Conservation (phyloP, 2,797 vertebrate genomes). For the Chelon labrosus region DNA sequence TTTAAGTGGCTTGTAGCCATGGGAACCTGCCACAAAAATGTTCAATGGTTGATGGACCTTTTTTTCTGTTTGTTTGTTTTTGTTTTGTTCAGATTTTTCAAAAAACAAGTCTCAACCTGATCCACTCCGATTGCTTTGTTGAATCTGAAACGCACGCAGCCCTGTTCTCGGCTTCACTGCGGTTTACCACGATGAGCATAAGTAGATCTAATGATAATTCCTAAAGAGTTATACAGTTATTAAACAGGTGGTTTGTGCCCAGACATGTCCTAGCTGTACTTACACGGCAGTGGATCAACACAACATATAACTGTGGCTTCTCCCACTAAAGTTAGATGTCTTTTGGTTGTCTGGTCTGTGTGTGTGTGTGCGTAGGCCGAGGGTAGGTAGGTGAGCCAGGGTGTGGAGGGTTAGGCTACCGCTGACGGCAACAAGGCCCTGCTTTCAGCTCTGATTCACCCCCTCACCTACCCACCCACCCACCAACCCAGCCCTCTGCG, state of each 20-base stretch:
- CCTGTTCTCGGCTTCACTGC: constrained; percentile 16
- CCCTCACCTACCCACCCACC: constrained; percentile 24
- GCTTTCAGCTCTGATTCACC: constrained; percentile 67
- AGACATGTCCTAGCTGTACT: constrained; percentile 62
- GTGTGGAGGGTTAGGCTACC: constrained; percentile 55
- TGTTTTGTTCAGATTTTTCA: constrained; percentile 36
- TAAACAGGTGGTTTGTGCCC: constrained; percentile 57
- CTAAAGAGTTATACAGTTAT: constrained; percentile 49
- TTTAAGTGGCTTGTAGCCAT: constrained; percentile 68
- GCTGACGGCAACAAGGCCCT: constrained; percentile 71
- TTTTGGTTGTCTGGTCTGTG: constrained; percentile 36
- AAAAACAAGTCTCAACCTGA: constrained; percentile 46
- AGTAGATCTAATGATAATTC: constrained; percentile 58
- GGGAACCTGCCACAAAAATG: constrained; percentile 57
- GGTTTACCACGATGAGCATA: constrained; percentile 47
- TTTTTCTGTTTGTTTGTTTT: constrained; percentile 11
- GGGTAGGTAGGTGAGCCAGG: constrained; percentile 48
- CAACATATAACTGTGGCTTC: constrained; percentile 58
- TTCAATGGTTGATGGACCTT: constrained; percentile 30
- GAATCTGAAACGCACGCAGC: constrained; percentile 38
- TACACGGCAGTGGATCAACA: constrained; percentile 36
- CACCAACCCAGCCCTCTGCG: constrained; percentile 21
- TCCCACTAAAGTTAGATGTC: constrained; percentile 64
- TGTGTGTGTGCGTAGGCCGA: constrained; percentile 38
- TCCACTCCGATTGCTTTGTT: constrained; percentile 32